Percentiles rank a stretch among this genome's conserved stretches.
phyloP scores from a whole-genome alignment of 2,797 vertebrate genomes.

The Xenentodon cancila region DNA sequence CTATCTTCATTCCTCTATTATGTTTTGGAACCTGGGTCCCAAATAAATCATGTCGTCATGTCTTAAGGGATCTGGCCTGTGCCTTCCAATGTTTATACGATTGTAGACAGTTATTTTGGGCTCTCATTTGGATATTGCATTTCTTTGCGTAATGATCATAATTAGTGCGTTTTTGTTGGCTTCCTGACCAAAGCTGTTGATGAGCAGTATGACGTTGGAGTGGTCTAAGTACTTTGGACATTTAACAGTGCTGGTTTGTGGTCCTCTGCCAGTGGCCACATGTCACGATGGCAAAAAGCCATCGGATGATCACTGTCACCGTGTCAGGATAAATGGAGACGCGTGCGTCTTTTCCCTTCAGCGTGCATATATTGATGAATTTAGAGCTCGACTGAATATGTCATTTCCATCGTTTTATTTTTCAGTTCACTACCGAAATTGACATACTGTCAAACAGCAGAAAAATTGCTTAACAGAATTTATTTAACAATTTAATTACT shows the following conservation, averaged over 20 bases:
- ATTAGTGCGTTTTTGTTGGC: background rate
- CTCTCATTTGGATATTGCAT: conserved; percentile 13
- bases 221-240: conserved; percentile 22
- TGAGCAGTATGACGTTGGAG: conserved; percentile 18
- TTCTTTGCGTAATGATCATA: conserved; percentile 8
- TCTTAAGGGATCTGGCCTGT: conserved; percentile 26
- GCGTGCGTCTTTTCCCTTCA: background rate
- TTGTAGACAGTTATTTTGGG: conserved; percentile 29
- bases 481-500: background rate
- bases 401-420: background rate
- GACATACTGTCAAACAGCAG: background rate
- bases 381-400: background rate
- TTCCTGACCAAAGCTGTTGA: conserved; percentile 1
- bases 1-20: conserved; percentile 15
- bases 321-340: conserved; percentile 34
- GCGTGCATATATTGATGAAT: conserved; percentile 6
- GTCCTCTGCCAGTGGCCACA: conserved; percentile 27
- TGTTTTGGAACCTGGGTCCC: conserved; percentile 6
- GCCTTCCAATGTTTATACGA: conserved; percentile 27
- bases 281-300: conserved; percentile 17
- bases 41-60: conserved; percentile 35
- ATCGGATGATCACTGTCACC: conserved; percentile 7
- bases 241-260: conserved; percentile 10
- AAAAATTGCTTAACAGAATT: background rate
- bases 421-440: background rate